These are phyloP conservation scores for Enteromius afrohamiltoni DNA, from an alignment of 2,797 vertebrate genomes.

Conservation along the genomic window DNA sequence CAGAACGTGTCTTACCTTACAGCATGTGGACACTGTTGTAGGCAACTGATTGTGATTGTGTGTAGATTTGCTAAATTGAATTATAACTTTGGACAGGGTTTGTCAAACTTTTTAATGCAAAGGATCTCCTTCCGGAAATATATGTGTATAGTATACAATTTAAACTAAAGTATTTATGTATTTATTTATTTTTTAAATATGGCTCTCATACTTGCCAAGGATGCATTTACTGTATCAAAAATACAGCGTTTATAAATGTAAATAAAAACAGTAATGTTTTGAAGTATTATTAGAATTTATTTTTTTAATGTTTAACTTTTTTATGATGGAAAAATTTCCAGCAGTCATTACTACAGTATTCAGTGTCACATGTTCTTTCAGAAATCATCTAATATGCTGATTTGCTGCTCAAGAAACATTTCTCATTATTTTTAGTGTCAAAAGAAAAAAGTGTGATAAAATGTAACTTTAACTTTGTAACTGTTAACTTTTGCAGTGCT, in stretches of 20 bases:
- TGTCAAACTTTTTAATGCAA: background rate
- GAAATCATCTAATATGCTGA: background rate
- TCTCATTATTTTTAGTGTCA: background rate
- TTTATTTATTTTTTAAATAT: background rate
- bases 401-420: background rate
- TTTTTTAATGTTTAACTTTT: background rate
- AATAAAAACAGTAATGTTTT: background rate
- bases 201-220: background rate
- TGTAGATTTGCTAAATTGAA: background rate
- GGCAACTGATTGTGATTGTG: background rate
- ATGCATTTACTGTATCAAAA: background rate
- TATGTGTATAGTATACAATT: background rate
- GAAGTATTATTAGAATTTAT: background rate
- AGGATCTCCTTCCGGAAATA: background rate
- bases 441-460: background rate
- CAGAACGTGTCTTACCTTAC: slow-evolving; percentile 8
- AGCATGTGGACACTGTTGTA: background rate
- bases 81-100: background rate
- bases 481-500: background rate
- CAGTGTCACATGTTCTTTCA: background rate
- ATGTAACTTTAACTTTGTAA: background rate
- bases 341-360: background rate
- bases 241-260: background rate
- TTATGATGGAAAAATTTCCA: background rate
- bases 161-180: no score